Conservation (phyloP, 2,113 vertebrate genomes). For the Etia nguti region DNA sequence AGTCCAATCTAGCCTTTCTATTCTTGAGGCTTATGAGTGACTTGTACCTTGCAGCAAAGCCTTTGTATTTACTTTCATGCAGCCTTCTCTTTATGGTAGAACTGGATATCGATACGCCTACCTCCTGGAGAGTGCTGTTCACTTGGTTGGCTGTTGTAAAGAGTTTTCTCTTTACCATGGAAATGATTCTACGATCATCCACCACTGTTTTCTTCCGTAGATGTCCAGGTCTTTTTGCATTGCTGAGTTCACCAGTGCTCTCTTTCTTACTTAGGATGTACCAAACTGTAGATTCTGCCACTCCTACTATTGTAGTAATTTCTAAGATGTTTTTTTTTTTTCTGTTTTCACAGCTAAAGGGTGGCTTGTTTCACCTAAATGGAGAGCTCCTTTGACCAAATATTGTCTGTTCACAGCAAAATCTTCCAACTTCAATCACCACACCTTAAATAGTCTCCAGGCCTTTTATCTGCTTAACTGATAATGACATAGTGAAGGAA, state of each 20-base stretch:
- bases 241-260: neutral
- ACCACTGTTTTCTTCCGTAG: neutral
- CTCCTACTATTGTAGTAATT: neutral
- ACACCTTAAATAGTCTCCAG: neutral
- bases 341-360: rapidly evolving
- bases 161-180: neutral
- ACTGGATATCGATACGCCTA: rapidly evolving
- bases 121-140: rapidly evolving
- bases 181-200: neutral
- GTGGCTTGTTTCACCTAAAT: neutral
- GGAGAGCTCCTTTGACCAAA: neutral
- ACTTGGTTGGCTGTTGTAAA: neutral
- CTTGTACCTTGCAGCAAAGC: neutral
- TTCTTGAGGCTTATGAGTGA: neutral
- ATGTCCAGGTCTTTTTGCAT: neutral
- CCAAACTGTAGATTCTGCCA: neutral
- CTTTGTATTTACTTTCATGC: neutral
- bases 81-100: neutral
- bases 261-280: neutral
- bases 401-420: neutral
- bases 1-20: neutral
- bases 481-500: neutral
- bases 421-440: neutral
- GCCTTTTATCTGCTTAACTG: neutral
- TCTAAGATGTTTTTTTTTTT: rapidly evolving